A percentile compares a stretch with the other conserved stretches of the same genome.
These are phyloP conservation scores for Ichneumoninae sp. DNA, from an alignment of 2,888 invertebrate genomes.

Conservation along the genomic window DNA sequence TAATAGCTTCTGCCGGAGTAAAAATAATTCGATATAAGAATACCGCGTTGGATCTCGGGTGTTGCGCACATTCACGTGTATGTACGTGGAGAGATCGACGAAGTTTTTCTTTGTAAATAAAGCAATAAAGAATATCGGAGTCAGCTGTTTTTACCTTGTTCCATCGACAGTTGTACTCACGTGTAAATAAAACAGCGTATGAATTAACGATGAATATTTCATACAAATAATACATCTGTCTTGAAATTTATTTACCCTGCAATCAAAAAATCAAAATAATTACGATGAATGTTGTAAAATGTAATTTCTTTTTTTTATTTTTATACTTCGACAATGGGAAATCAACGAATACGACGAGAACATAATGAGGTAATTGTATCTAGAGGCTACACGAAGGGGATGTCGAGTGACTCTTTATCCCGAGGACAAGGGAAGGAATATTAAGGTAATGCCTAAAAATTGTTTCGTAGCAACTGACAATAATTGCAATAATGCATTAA, in stretches of 20 bases:
- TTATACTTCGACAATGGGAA: neutral
- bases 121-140: constrained; percentile 48
- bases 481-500: constrained; percentile 51
- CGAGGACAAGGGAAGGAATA: neutral
- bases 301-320: neutral
- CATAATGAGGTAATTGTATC: neutral
- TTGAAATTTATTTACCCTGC: constrained; percentile 6
- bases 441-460: constrained; percentile 2
- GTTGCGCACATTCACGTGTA: constrained; percentile 18
- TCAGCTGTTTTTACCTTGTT: constrained; percentile 51
- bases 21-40: constrained; percentile 34
- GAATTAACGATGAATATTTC: constrained; percentile 57
- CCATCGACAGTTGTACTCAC: constrained; percentile 54
- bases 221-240: constrained; percentile 31
- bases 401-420: neutral
- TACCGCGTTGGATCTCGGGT: constrained; percentile 24
- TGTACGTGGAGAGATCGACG: constrained; percentile 12
- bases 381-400: neutral
- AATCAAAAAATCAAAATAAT: neutral
- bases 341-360: neutral
- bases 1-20: constrained; percentile 56
- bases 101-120: constrained; percentile 58
- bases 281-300: neutral
- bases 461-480: constrained; percentile 37
- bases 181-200: constrained; percentile 63